A percentile compares a stretch with the other conserved stretches of the same genome.
Conservation (phyloP, 2,888 invertebrate species). For the Lepetodrilus schrolli region DNA sequence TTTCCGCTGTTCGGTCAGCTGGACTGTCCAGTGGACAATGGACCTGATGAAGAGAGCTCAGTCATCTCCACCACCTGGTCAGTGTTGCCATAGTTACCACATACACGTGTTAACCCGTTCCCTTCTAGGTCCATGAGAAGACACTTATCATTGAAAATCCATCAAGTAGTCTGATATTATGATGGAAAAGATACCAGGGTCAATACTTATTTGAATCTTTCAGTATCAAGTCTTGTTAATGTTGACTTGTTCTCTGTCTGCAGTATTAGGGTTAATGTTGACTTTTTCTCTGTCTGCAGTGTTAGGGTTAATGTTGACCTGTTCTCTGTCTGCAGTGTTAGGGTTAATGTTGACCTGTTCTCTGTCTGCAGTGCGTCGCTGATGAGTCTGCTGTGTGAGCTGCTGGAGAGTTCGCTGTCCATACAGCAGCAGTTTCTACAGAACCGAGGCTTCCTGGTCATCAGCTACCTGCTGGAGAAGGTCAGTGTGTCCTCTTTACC, state of each 20-base stretch:
- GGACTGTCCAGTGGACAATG: conserved; percentile 83
- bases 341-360: conserved; percentile 31
- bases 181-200: too few relatives aligned
- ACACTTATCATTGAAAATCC: background rate
- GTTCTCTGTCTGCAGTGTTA: conserved; percentile 47
- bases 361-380: conserved; percentile 88
- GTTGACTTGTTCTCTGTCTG: too few relatives aligned
- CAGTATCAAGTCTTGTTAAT: too few relatives aligned
- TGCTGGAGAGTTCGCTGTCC: conserved; percentile 96
- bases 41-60: conserved; percentile 59
- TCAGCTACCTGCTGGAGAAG: conserved; percentile 96
- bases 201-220: too few relatives aligned
- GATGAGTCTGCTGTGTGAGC: conserved; percentile 96
- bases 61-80: conserved; percentile 76
- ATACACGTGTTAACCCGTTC: too few relatives aligned
- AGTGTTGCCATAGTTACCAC: conserved; percentile 6
- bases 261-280: too few relatives aligned
- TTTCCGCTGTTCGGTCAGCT: conserved; percentile 98
- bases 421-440: conserved; percentile 99
- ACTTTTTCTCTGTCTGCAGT: too few relatives aligned
- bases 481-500: conserved; percentile 71
- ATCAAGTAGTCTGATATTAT: too few relatives aligned
- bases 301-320: conserved; percentile 5
- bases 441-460: conserved; percentile 97
- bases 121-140: too few relatives aligned